Evolutionary conservation across 2,888 invertebrate species (phyloP).

Genomic region (Merodon equestris): DNA sequence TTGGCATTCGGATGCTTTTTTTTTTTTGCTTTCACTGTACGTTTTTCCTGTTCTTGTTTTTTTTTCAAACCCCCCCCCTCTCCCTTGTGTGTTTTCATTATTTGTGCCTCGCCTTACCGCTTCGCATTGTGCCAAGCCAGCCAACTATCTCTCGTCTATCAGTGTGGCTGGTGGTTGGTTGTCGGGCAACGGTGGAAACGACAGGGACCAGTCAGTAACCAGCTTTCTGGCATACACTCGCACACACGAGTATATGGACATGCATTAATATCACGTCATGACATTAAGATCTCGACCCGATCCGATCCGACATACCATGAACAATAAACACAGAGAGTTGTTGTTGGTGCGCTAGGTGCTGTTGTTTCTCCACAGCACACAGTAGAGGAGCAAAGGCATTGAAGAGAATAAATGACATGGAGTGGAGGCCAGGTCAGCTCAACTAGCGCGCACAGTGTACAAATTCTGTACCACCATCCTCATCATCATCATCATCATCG

Average conservation of each 20-base stretch:
- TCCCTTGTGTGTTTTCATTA: neutral
- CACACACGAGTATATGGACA: conserved; percentile 39
- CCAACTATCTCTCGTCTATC: conserved; percentile 54
- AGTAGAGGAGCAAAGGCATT: conserved; percentile 18
- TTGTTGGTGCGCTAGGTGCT: neutral
- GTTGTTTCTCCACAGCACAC: conserved; percentile 8
- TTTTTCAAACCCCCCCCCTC: too few relatives aligned
- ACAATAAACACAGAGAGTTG: conserved; percentile 45
- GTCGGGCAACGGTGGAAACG: too few relatives aligned
- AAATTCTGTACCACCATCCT: conserved; percentile 6
- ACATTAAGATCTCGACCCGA: conserved; percentile 69
- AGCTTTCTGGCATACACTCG: conserved; percentile 51
- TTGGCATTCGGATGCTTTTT: conserved; percentile 66
- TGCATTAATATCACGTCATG: conserved; percentile 62
- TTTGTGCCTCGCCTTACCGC: conserved; percentile 33
- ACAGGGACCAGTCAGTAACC: conserved; percentile 6
- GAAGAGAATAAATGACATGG: conserved; percentile 41
- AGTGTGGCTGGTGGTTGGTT: conserved; percentile 5
- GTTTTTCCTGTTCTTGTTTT: conserved; percentile 59
- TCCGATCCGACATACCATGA: conserved; percentile 67
- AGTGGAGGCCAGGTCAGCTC: conserved; percentile 57
- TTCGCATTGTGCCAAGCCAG: conserved; percentile 19
- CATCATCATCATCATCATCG: too few relatives aligned
- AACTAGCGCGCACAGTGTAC: conserved; percentile 15
- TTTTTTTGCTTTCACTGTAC: conserved; percentile 67